Evolutionary conservation across 1,140 invertebrate species (phyloP).

Genomic region (Tigriopus japonicus): DNA sequence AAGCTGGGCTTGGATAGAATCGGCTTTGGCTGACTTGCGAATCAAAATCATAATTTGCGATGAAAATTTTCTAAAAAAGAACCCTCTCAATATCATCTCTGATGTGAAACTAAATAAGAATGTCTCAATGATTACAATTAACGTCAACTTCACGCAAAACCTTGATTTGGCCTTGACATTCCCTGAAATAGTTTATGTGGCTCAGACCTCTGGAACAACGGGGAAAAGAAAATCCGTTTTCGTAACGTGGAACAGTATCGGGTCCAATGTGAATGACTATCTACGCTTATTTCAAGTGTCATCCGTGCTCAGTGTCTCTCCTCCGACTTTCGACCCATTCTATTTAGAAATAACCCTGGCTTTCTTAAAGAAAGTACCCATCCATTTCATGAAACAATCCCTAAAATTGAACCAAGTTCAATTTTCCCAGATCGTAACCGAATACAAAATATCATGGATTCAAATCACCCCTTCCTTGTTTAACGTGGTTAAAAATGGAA

Average conservation of each 20-base stretch:
- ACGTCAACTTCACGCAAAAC: not conserved
- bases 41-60: not conserved
- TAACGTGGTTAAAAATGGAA: not conserved
- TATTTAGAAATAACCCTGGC: not conserved
- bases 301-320: not conserved
- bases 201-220: conserved; percentile 2
- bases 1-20: not conserved
- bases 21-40: not conserved
- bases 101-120: too few relatives aligned
- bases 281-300: too few relatives aligned
- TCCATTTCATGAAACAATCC: not conserved
- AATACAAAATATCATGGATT: not conserved
- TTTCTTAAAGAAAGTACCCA: not conserved
- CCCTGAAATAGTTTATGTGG: not conserved
- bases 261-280: not conserved
- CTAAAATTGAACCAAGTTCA: not conserved
- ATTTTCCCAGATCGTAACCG: not conserved
- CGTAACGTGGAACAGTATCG: not conserved
- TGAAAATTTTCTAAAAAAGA: not conserved
- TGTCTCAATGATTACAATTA: not conserved
- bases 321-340: conserved; percentile 6
- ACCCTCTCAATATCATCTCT: too few relatives aligned
- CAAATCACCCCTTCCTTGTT: conserved; percentile 8
- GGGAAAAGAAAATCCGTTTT: not conserved
- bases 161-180: not conserved